Base-by-base conservation (phyloP, 92 coral and sea anemone genomes). In the Parazoanthus darwini region DNA sequence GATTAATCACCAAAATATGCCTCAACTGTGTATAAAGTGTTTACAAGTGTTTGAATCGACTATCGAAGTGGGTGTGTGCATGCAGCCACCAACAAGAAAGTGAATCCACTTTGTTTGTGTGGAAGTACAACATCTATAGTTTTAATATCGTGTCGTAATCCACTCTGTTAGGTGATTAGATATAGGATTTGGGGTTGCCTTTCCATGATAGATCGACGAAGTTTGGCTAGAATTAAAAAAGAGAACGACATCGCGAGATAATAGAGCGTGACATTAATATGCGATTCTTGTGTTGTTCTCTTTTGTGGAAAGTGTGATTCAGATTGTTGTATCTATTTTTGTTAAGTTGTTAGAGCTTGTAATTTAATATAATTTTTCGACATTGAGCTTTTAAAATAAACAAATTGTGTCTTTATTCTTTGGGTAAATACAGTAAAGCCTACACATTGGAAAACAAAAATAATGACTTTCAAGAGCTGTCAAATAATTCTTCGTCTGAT, bases 191-290 rank as follows among this genome's bases (percentile, higher is more conserved):
- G 13, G 77, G 77, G 38, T 15, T 72, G 77, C 42, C 22, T 25
- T 72, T 3, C 39, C 7, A 33, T 3, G 59, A 4, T 29, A 72
- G 77, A 72, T 72, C 42, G 14, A 29, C 4, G 8, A 72, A 78
- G 82, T 78, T 78, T 78, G 58, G 82, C 82, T 46, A 48, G 82
- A 78, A 46, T 13, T 78, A 39, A 29, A 9, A 48, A 78, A 78
- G 77, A 48, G 65, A 78, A 48, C 82, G 59, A 48, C 36, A 48
- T 44, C 65, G 35, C 35, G 59, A 78, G 46, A 78, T 38, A 78
- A 78, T 25, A 43, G 81, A 78, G 82, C 82, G 82, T 78, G 82
- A 78, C 82, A 78, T 48, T 8, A 78, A 78, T 44, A 44, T 78
- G 36, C 36, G 7, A 44, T 9, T 78, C 66, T 78, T 77, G 58